Evolutionary conservation across 2,797 vertebrate species (phyloP).

Genomic region (Chromobotia macracanthus): DNA sequence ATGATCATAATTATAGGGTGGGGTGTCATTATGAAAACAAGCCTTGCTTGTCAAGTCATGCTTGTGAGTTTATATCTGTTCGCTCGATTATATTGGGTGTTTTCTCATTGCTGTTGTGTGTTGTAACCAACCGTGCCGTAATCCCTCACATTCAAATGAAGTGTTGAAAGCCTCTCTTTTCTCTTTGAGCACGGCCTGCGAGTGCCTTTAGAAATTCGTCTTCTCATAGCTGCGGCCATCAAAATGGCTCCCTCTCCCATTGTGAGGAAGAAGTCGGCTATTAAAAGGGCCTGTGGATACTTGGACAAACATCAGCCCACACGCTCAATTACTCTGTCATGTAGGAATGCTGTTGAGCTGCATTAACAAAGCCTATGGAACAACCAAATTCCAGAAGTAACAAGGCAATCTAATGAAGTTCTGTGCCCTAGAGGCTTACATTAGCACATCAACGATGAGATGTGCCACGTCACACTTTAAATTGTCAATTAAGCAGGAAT

Average conservation of each 20-base stretch:
- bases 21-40: conserved; percentile 13
- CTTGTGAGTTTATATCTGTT: conserved; percentile 16
- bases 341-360: conserved; percentile 52
- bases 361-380: conserved; percentile 48
- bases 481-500: conserved; percentile 59
- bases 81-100: conserved; percentile 1
- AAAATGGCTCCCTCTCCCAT: conserved; percentile 27
- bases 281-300: conserved; percentile 42
- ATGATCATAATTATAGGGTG: conserved; percentile 27
- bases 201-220: not conserved
- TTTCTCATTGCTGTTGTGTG: not conserved
- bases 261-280: conserved; percentile 39
- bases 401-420: conserved; percentile 53
- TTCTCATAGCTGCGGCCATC: conserved; percentile 15
- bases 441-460: conserved; percentile 51
- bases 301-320: conserved; percentile 48
- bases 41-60: conserved; percentile 10
- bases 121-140: not conserved
- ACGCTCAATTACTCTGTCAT: conserved; percentile 51
- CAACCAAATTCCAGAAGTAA: conserved; percentile 51
- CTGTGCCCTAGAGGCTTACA: conserved; percentile 44
- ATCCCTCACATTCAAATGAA: not conserved
- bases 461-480: conserved; percentile 50
- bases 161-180: not conserved
- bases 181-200: not conserved